phyloP scores from a whole-genome alignment of 2,888 invertebrate genomes.

The Teleogryllus oceanicus region DNA sequence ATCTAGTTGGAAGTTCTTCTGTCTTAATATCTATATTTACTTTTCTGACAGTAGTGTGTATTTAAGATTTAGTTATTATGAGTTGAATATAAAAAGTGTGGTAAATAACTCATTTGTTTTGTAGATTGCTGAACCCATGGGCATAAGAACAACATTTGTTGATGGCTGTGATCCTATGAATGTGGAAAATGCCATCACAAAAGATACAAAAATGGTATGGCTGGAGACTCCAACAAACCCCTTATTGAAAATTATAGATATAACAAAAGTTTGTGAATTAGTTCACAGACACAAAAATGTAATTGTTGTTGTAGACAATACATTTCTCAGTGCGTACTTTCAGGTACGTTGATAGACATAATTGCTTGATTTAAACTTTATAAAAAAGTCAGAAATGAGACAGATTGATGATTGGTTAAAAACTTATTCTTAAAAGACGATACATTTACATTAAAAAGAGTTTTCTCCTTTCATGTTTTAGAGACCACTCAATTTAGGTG shows the following conservation, averaged over 20 bases:
- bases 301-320: slow-evolving; percentile 85
- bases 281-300: slow-evolving; percentile 57
- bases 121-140: slow-evolving; percentile 57
- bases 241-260: slow-evolving; percentile 82
- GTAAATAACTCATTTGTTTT: not conserved
- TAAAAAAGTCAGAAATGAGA: no score
- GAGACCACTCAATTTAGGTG: slow-evolving; percentile 85
- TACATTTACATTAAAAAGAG: not conserved
- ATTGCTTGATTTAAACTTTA: not conserved
- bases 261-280: slow-evolving; percentile 64
- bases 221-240: slow-evolving; percentile 97
- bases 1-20: no score
- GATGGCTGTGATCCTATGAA: slow-evolving; percentile 68
- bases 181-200: slow-evolving; percentile 55
- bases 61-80: no score
- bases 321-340: slow-evolving; percentile 86
- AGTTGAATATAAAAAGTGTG: no score
- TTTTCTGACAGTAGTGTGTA: no score
- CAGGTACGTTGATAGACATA: slow-evolving; percentile 51
- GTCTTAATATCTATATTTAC: no score
- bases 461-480: slow-evolving; percentile 45
- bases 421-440: not conserved
- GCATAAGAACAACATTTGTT: slow-evolving; percentile 70
- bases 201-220: slow-evolving; percentile 64
- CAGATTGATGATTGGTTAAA: not conserved